Base-by-base conservation (phyloP, 1,140 invertebrate genomes). In the Octopus bimaculoides region DNA sequence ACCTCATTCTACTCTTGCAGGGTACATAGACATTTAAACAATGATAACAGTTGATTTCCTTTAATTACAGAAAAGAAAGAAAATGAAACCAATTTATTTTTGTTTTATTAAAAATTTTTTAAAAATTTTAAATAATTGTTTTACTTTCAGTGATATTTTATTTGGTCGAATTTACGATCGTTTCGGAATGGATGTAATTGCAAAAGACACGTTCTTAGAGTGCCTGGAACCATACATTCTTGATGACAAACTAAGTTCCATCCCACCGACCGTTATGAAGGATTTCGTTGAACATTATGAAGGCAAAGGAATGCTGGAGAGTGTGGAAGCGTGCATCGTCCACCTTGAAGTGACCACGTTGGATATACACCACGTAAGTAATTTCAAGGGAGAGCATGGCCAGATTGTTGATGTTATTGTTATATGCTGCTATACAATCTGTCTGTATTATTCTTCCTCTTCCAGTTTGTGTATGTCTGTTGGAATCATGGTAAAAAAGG, bases 271-370 rank as follows among this genome's bases (percentile, higher is more conserved):
- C 5, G 88, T 93, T 17, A 91, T 92, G 82, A 91, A 92, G 83
- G 91, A 92, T 81, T 92, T 93, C 85, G 89, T 93, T 4, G 85
- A 89, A 66, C 90, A 92, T 86, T 92, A 91, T 81, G 88, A 92
- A 75, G 86, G 86, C n/a, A 87, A 86, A 79, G 83, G 85, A 20
- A 88, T 91, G 84, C 87, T 92, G 78, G 91, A 93, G 87, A 92
- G 92, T 75, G 90, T 98, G 14, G 95, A 98, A 87, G 92, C 93
- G 6, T 93, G 96, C 81, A 92, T 97, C 61, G 92, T 96, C 8
- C 93, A 95, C 85, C 89, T 98, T 54, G 93, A 96, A 80, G 94
- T 98, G 76, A 92, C 93, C 78, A 96, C 94, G 83, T 89, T 98
- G 53, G 96, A 98, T 90, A 93, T 98, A 74, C 95, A 98, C 89